A percentile compares a stretch with the other conserved stretches of the same genome.
These are phyloP conservation scores for Leptoteleia sp. DNA, from an alignment of 1,140 invertebrate species.

Conservation along the genomic window DNA sequence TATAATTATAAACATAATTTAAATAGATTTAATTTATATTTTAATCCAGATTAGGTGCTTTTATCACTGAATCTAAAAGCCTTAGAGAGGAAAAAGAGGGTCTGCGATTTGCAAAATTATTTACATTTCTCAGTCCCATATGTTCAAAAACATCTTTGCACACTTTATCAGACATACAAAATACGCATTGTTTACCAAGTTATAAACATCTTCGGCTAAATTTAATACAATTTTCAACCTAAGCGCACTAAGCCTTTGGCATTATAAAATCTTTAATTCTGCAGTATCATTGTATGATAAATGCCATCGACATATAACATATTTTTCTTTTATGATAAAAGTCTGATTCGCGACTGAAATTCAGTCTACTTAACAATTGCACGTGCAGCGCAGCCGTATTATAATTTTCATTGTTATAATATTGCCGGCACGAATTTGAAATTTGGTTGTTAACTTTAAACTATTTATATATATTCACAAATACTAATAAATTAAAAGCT, in stretches of 20 bases:
- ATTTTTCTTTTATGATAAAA: slow-evolving; percentile 28
- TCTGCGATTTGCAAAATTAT: slow-evolving; percentile 22
- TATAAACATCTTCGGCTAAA: slow-evolving; percentile 59
- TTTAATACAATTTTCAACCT: slow-evolving; percentile 64
- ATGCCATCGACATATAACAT: slow-evolving; percentile 57
- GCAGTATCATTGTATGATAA: slow-evolving; percentile 59
- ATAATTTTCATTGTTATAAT: neutral
- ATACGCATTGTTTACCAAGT: slow-evolving; percentile 43
- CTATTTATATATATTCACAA: slow-evolving; percentile 12
- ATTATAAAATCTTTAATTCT: slow-evolving; percentile 59
- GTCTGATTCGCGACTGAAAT: slow-evolving; percentile 22
- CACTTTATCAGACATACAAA: slow-evolving; percentile 57
- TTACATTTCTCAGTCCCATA: slow-evolving; percentile 33
- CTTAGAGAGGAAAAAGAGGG: slow-evolving; percentile 9
- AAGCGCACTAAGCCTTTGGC: slow-evolving; percentile 66
- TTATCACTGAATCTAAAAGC: slow-evolving; percentile 2
- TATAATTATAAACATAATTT: too few relatives aligned
- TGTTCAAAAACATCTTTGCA: slow-evolving; percentile 46
- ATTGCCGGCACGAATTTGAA: slow-evolving; percentile 5
- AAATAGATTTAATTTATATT: too few relatives aligned
- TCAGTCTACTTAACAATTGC: slow-evolving; percentile 42
- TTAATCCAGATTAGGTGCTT: slow-evolving; percentile 15
- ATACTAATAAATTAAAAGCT: too few relatives aligned
- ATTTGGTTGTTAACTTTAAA: slow-evolving; percentile 15
- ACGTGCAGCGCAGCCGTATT: neutral